phyloP scores from a whole-genome alignment of 2,888 invertebrate genomes.

The Tromatobia lineatoria region DNA sequence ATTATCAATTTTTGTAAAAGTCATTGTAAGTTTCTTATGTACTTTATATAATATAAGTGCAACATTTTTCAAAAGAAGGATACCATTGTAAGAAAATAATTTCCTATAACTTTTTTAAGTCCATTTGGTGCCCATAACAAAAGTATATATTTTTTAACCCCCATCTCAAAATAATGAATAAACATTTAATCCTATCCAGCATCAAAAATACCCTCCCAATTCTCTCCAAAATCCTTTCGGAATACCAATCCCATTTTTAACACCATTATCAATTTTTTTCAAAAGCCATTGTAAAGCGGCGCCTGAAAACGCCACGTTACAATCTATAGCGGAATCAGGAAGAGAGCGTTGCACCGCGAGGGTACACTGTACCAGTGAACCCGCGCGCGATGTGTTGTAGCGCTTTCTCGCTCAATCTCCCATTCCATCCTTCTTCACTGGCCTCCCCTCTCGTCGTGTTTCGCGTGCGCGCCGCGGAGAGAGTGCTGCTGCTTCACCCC shows the following conservation, averaged over 20 bases:
- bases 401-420: conserved; percentile 58
- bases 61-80: too few relatives aligned
- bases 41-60: too few relatives aligned
- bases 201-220: not conserved
- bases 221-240: too few relatives aligned
- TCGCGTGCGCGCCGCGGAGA: conserved; percentile 34
- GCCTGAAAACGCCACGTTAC: conserved; percentile 13
- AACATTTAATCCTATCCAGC: not conserved
- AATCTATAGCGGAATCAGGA: conserved; percentile 80
- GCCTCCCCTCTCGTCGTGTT: conserved; percentile 36
- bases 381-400: conserved; percentile 75
- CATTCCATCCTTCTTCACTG: conserved; percentile 63
- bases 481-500: not conserved
- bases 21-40: too few relatives aligned
- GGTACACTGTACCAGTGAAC: conserved; percentile 85
- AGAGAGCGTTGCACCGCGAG: conserved; percentile 84
- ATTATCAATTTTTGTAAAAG: too few relatives aligned
- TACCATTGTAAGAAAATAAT: too few relatives aligned
- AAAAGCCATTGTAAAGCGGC: conserved; percentile 30
- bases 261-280: too few relatives aligned
- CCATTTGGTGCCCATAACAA: too few relatives aligned
- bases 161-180: too few relatives aligned
- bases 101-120: too few relatives aligned
- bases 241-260: too few relatives aligned
- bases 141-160: too few relatives aligned